Base-by-base conservation (phyloP, 2,113 vertebrate genomes). In the Sebastes schlegelii region DNA sequence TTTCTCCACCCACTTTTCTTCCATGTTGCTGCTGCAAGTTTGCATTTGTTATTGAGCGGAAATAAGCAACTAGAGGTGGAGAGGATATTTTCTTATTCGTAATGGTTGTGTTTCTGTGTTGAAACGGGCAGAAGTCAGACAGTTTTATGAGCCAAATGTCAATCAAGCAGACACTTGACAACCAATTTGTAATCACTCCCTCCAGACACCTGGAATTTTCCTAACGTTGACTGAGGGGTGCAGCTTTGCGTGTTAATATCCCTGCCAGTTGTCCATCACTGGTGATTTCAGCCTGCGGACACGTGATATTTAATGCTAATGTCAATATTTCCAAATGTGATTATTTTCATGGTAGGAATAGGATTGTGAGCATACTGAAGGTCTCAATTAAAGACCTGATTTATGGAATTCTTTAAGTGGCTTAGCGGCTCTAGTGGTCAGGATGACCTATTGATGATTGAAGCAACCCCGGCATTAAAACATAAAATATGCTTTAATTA, bases 131-230 rank as follows among this genome's bases (percentile, higher is more conserved):
- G 21, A 64, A 42, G 72, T 69, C 3, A 17, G 77, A 85, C 67
- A 83, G 85, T 21, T 87, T 79, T 55, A 66, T 45, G 69, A 84
- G 61, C 67, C 67, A 54, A 68, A 78, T 51, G 84, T 91, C 89
- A 91, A 87, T 91, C 92, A 92, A 45, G 12, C 73, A 57, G 88
- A 88, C 83, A 89, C 85, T 80, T 83, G 86, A 88, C 87, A 90
- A 79, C 77, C 81, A 65, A 79, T 89, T 89, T 89, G 87, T 87
- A 92, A 93, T 91, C 76, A 66, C 89, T 85, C 74, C 79, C 63
- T 82, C 60, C 77, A 93, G 88, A 84, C 75, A 81, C 77, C 79
- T 86, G 71, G 67, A 86, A 87, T 87, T 79, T 86, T 89, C 71
- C 88, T 71, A 85, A 83, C 17, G 49, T 57, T 82, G 89, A 91